Base-by-base conservation (phyloP, 2,888 invertebrate genomes). In the Euphydryas editha region DNA sequence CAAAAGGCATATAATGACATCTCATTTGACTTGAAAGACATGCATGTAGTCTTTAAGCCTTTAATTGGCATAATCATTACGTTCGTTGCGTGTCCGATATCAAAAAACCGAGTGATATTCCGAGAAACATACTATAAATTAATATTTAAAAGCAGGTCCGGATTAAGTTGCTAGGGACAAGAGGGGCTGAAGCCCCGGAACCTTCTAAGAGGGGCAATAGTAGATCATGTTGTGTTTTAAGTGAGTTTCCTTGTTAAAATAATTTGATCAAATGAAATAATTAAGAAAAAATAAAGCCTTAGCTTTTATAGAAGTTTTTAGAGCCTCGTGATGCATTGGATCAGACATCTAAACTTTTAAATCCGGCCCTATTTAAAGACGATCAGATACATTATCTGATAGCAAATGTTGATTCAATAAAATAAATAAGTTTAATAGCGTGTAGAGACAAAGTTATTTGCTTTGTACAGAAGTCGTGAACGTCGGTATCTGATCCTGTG, bases 41-140 rank as follows among this genome's bases (percentile, higher is more conserved):
- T 42, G 64, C 39, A 66, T 49, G 65, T 39, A 59, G 65, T 66
- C 68, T 69, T 69, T 72, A 51, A 74, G 70, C 62, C 63, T 65
- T 76, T 75, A 74, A 75, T 75, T 75, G 75, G 75, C 72, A 72
- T 74, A 74, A 75, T 75, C 70, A 69, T 70, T 70, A 70, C 71
- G 61, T 69, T 64, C 44, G 56, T 76, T 70, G 76, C 76, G 75
- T 76, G 75, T 67, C 24, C 63, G 65, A 65, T 72, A 76, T 74
- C 73, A 69, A 67, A 62, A 65, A 63, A 63, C 30, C 42, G 73
- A 59, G 21, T 65, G 69, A 73, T 75, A 72, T 74, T 73, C 75
- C 62, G 57, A 71, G 75, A 75, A 75, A 71, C 62, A 68, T 63
- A 68, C 68, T 69, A 73, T 75, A 72, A 72, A 71, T 73, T 72